Evolutionary conservation across 2,888 invertebrate species (phyloP).

Genomic region (Barypeithes pellucidus): DNA sequence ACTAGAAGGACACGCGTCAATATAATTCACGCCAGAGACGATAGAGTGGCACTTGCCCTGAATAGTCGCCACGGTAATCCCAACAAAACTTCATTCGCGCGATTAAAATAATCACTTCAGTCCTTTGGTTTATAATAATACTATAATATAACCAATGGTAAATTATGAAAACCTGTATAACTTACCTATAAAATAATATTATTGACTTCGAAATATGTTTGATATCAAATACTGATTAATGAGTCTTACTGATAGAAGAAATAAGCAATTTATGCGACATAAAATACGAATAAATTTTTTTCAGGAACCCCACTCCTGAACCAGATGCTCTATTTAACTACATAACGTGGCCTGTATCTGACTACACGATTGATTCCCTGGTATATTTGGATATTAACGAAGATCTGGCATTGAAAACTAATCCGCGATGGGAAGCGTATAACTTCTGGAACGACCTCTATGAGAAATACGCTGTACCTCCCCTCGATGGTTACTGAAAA

Average conservation of each 20-base stretch:
- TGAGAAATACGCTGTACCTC: background rate
- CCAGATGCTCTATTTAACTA: constrained; percentile 21
- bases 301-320: constrained; percentile 40
- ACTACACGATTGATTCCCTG: constrained; percentile 11
- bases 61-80: too few relatives aligned
- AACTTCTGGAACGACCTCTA: constrained; percentile 26
- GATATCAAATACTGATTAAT: background rate
- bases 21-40: too few relatives aligned
- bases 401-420: constrained; percentile 18
- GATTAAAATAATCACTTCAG: too few relatives aligned
- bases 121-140: too few relatives aligned
- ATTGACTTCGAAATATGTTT: too few relatives aligned
- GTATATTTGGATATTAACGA: constrained; percentile 35
- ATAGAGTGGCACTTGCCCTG: too few relatives aligned
- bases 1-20: too few relatives aligned
- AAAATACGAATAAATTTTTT: background rate
- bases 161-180: too few relatives aligned
- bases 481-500: background rate
- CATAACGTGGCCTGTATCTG: constrained; percentile 20
- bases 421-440: constrained; percentile 35
- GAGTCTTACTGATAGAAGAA: background rate
- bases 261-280: too few relatives aligned
- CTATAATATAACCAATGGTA: too few relatives aligned
- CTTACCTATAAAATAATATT: too few relatives aligned
- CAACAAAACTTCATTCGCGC: too few relatives aligned